Percentiles rank a stretch among this genome's conserved stretches.
Conservation (phyloP, 2,888 invertebrate species). For the Melipona bicolor region DNA sequence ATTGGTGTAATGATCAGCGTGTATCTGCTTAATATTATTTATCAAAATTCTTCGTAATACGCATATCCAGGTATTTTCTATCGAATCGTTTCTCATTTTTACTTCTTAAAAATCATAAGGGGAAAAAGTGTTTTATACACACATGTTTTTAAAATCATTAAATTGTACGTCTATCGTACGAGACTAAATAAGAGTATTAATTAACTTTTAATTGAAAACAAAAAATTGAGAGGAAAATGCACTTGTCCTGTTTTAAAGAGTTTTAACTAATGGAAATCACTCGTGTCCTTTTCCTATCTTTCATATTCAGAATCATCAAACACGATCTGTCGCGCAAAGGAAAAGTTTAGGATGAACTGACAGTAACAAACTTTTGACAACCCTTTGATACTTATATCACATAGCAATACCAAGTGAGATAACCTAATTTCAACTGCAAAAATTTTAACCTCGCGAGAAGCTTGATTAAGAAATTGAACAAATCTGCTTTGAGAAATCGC, state of each 20-base stretch:
- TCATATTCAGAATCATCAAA: constrained; percentile 1
- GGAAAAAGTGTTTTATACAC: no score
- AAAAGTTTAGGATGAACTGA: not conserved
- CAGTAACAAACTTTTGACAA: constrained; percentile 20
- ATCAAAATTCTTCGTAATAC: no score
- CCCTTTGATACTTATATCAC: not conserved
- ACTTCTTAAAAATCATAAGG: no score
- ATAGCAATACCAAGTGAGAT: not conserved
- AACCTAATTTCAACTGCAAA: not conserved
- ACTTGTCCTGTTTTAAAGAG: not conserved
- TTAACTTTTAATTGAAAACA: no score
- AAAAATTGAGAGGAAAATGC: not conserved
- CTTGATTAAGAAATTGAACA: not conserved
- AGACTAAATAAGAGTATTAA: no score
- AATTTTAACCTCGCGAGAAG: not conserved
- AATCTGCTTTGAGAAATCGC: constrained; percentile 22
- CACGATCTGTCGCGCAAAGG: not conserved
- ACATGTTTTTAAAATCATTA: no score
- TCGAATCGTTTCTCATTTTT: no score
- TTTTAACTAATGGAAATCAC: not conserved
- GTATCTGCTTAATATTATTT: no score
- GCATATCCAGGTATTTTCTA: no score
- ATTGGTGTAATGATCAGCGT: no score
- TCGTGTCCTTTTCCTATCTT: not conserved
- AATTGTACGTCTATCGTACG: no score